Evolutionary conservation across 2,888 invertebrate species (phyloP).

Genomic region (Aleiodes alternator): DNA sequence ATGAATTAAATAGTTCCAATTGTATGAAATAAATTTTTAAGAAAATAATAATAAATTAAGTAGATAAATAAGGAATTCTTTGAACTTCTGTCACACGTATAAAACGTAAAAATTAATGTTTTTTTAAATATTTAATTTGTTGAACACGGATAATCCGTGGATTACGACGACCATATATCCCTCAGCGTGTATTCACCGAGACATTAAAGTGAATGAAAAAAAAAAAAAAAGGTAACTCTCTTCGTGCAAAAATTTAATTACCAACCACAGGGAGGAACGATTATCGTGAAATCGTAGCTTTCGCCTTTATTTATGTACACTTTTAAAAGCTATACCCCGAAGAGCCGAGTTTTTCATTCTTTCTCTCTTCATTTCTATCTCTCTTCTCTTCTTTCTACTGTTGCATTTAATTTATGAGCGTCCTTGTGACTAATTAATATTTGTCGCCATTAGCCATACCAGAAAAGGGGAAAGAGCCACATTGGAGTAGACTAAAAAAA

Average conservation of each 20-base stretch:
- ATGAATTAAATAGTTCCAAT: too few relatives aligned
- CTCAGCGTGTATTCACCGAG: conserved; percentile 60
- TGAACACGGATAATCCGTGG: conserved; percentile 22
- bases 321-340: conserved; percentile 45
- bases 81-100: neutral
- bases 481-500: neutral
- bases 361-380: neutral
- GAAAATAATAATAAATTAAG: too few relatives aligned
- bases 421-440: conserved; percentile 71
- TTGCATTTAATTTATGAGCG: conserved; percentile 56
- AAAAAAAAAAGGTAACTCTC: conserved; percentile 1
- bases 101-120: conserved; percentile 11
- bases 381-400: conserved; percentile 16
- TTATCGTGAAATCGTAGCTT: conserved; percentile 70
- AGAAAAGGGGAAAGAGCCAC: conserved; percentile 1
- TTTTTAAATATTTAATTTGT: neutral
- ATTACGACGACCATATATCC: conserved; percentile 56
- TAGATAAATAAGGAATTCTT: neutral
- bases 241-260: conserved; percentile 57
- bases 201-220: conserved; percentile 32
- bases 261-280: conserved; percentile 63
- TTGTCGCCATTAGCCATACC: conserved; percentile 68
- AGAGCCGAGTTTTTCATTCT: neutral
- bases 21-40: too few relatives aligned
- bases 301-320: conserved; percentile 69